phyloP scores from a whole-genome alignment of 2,113 vertebrate genomes.

The Colius striatus region DNA sequence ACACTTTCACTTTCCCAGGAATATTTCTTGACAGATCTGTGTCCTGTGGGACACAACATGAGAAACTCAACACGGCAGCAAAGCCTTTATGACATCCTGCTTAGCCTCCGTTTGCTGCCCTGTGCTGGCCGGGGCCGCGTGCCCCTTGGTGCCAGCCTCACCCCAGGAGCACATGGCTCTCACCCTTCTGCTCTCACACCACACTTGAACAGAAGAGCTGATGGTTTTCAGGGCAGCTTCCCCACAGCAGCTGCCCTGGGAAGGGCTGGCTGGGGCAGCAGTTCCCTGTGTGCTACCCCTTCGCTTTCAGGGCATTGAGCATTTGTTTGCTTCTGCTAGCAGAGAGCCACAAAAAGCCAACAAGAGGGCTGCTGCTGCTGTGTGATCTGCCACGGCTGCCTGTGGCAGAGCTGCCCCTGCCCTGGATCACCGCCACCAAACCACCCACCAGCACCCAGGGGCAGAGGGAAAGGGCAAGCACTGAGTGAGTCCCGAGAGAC shows the following conservation, averaged over 20 bases:
- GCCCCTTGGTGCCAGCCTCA: neutral
- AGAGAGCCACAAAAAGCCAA: neutral
- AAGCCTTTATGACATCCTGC: accelerated
- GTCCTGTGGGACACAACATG: constrained; percentile 79
- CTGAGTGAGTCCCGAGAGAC: neutral
- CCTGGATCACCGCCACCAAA: too few species aligned
- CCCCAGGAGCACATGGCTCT: accelerated
- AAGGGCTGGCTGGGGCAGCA: neutral
- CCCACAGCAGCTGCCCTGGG: neutral
- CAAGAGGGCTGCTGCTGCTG: neutral
- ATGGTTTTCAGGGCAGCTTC: neutral
- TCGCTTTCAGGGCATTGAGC: neutral
- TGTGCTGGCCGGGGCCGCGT: accelerated
- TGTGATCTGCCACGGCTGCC: neutral
- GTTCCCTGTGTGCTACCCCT: neutral
- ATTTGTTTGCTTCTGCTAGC: neutral
- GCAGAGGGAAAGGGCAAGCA: neutral
- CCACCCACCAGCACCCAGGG: too few species aligned
- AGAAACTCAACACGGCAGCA: accelerated
- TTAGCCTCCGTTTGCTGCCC: neutral
- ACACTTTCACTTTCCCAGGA: constrained; percentile 97
- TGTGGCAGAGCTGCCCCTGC: neutral
- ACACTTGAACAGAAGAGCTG: neutral
- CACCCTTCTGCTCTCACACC: accelerated
- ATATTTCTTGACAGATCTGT: constrained; percentile 94